phyloP scores from a whole-genome alignment of 2,797 vertebrate genomes.

The Crocidura indochinensis region DNA sequence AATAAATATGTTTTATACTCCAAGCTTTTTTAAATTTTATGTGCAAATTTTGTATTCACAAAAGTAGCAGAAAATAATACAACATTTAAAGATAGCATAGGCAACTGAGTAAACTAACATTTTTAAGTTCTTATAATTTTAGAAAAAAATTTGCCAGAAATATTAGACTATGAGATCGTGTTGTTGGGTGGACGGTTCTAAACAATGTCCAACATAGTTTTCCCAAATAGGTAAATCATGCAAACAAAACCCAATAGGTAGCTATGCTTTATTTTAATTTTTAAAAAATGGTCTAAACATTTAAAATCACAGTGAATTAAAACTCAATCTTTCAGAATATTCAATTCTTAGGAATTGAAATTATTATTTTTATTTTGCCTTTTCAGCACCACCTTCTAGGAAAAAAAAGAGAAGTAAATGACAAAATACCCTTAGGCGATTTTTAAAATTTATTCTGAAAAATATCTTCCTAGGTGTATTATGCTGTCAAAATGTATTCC shows the following conservation, averaged over 20 bases:
- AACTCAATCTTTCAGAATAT: not conserved
- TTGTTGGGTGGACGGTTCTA: not conserved
- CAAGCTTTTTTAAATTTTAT: not conserved
- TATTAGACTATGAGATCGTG: constrained; percentile 19
- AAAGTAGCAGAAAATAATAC: not conserved
- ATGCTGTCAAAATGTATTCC: constrained; percentile 71
- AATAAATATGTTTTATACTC: not conserved
- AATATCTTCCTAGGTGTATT: constrained; percentile 44
- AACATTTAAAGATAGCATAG: not conserved
- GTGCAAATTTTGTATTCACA: not conserved
- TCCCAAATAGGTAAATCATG: not conserved
- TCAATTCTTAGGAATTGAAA: not conserved
- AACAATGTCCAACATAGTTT: not conserved
- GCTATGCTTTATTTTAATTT: constrained; percentile 34
- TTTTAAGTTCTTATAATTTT: not conserved
- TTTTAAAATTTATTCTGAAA: constrained; percentile 77
- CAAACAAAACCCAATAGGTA: not conserved
- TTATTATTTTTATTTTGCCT: constrained; percentile 65
- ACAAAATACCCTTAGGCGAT: constrained; percentile 59
- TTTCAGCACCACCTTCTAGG: constrained; percentile 71
- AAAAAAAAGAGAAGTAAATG: constrained; percentile 58
- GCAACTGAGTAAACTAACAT: not conserved
- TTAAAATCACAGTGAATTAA: constrained; percentile 55
- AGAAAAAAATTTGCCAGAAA: not conserved
- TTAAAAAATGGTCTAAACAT: not conserved